Evolutionary conservation across 2,113 vertebrate genomes (phyloP).

Genomic region (Pogonocichla stellata): DNA sequence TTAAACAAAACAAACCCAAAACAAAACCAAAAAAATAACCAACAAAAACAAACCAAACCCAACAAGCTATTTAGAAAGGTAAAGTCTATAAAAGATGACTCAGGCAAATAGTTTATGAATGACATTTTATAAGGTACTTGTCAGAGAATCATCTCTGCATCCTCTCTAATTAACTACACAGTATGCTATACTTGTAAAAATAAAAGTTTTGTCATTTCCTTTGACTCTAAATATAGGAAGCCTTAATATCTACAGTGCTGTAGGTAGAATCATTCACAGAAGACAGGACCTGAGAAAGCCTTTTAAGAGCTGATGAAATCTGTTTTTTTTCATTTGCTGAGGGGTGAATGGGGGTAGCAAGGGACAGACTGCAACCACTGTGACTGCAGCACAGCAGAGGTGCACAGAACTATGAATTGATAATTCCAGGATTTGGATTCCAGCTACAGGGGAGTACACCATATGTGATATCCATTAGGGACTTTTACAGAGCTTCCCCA

Average conservation of each 20-base stretch:
- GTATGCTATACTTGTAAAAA: not conserved
- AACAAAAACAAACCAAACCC: not conserved
- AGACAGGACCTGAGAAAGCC: not conserved
- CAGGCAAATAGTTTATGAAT: not conserved
- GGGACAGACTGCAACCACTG: not conserved
- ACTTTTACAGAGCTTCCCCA: not conserved
- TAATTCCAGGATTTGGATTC: not conserved
- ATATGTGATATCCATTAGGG: not conserved
- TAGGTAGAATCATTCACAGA: not conserved
- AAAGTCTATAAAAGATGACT: not conserved
- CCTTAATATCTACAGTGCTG: not conserved
- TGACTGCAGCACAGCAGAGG: not conserved
- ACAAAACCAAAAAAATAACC: not conserved
- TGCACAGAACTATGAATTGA: not conserved
- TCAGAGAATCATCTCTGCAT: not conserved
- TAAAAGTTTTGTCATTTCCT: not conserved
- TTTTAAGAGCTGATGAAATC: not conserved
- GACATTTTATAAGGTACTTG: not conserved
- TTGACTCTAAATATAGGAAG: not conserved
- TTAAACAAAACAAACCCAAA: not conserved
- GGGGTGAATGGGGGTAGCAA: not conserved
- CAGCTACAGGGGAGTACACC: not conserved
- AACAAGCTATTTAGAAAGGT: not conserved
- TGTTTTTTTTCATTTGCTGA: not conserved
- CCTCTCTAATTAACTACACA: not conserved